Base-by-base conservation (phyloP, 2,797 vertebrate genomes). In the Sebastes cheni region DNA sequence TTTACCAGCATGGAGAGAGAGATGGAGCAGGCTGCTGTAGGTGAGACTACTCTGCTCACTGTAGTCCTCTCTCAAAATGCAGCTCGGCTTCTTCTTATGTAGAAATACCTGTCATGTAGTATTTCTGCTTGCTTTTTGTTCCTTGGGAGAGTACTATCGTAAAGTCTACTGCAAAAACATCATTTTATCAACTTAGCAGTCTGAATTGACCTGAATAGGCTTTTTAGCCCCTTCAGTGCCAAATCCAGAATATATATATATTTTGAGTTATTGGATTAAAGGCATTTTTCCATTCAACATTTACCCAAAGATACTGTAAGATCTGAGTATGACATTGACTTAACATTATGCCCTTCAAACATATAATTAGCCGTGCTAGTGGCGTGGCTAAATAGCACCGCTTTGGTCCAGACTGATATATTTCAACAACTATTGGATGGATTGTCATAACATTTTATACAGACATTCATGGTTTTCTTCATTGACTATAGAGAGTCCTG, bases 41-140 rank as follows among this genome's bases (percentile, higher is more conserved):
- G 32, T 50, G 34, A 67, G 27, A 39, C 55, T 20, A 16, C 18
- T 13, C 66, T 30, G 60, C 81, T 72, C 36, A 52, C 81, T 74
- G 56, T 32, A 59, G 62, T 69, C 60, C 10, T 66, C n/a, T 20
- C 58, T 77, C 27, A 76, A 77, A 68, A 78, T 12, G 11, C 36
- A 27, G 25, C 71, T 74, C 18, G 14, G 23, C 34, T 65, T 30
- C 16, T 23, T 82, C 20, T 27, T 25, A 61, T 0, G 50, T 52
- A 46, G 16, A 56, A 54, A 62, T 72, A 20, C 55, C n/a, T 46
- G 11, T 14, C 7, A 7, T 55, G 23, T 2, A 2, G 23, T 29
- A 12, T 71, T 23, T 61, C 34, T 54, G 34, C 6, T 46, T 64
- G 4, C 5, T 74, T 50, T 29, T 39, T 32, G 7, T 59, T 59